Percentiles rank a stretch among this genome's conserved stretches.
These are phyloP conservation scores for Brachionus manjavacas DNA, from an alignment of 1,140 invertebrate species.

Conservation along the genomic window DNA sequence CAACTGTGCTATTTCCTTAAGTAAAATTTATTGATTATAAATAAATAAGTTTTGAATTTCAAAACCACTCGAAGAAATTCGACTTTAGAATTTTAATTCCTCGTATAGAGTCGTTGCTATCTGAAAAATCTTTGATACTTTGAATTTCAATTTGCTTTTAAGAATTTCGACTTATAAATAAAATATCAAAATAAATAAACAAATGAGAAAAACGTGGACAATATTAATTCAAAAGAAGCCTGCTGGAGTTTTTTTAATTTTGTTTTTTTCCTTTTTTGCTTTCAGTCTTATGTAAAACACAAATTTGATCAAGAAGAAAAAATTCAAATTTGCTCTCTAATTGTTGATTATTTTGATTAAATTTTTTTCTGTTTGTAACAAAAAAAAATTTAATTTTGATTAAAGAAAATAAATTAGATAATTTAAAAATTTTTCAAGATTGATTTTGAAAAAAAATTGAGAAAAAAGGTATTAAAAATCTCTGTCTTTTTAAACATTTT, in stretches of 20 bases:
- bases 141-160: background rate
- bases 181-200: background rate
- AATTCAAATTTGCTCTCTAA: background rate
- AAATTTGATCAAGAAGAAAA: background rate
- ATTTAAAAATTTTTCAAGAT: too few species aligned
- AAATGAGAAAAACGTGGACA: background rate
- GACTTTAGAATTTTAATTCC: background rate
- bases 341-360: background rate
- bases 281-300: background rate
- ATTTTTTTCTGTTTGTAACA: background rate
- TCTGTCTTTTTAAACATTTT: too few species aligned
- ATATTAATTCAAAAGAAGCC: background rate
- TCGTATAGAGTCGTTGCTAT: background rate
- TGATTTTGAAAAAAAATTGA: too few species aligned
- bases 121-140: background rate
- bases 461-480: too few species aligned
- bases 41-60: conserved; percentile 19
- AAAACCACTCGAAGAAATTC: background rate
- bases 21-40: background rate
- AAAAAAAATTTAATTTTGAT: too few species aligned
- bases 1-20: conserved; percentile 24
- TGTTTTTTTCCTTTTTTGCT: background rate
- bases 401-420: too few species aligned
- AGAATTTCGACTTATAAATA: background rate
- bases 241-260: background rate